Evolutionary conservation across 2,113 vertebrate species (phyloP), one percentile per base, ranked within the genome.

Genomic region (Myocastor coypus): DNA sequence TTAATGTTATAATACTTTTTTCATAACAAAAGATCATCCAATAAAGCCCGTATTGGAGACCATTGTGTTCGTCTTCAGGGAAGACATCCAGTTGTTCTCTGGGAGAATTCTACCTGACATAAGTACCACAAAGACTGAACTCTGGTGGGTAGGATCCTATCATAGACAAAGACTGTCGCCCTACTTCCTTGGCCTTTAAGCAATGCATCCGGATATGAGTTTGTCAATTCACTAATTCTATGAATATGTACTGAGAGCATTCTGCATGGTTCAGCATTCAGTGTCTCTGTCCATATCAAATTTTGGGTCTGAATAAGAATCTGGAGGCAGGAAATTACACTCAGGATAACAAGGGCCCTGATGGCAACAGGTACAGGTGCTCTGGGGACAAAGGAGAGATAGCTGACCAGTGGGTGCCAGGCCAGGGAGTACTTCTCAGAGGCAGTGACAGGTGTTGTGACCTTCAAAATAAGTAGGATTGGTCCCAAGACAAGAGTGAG

Each of bases 181-280:
- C 32, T 24, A 57, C 5, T 40, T 63, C 22, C 34, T 91, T n/a
- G 83, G 17, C 4, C 59, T 94, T 69, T 92, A 91, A 64, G 78
- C 20, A 59, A 46, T 32, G 46, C 37, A 55, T 34, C 82, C 26
- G 17, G 32, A 55, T 11, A 80, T 30, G 28, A 30, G 78, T 86
- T 94, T 94, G 82, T 93, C 40, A 9, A 66, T 37, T 88, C 20
- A 86, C 50, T 40, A 57, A 57, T 71, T 88, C 66, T 71, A 78
- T 73, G 90, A 75, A 89, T 89, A 83, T 96, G 86, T 92, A 30
- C 59, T 71, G 75, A 88, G n/a, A 83, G 55, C 22, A 83, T 13
- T 66, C 68, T 95, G 34, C 42, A 73, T 81, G 50, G 42, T 24
- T 83, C 91, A 92, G 61, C 22, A 52, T 93, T 85, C 61, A 63